A percentile compares a stretch with the other conserved stretches of the same genome.
phyloP scores from a whole-genome alignment of 2,888 invertebrate genomes.

The Chrysomela aeneicollis region DNA sequence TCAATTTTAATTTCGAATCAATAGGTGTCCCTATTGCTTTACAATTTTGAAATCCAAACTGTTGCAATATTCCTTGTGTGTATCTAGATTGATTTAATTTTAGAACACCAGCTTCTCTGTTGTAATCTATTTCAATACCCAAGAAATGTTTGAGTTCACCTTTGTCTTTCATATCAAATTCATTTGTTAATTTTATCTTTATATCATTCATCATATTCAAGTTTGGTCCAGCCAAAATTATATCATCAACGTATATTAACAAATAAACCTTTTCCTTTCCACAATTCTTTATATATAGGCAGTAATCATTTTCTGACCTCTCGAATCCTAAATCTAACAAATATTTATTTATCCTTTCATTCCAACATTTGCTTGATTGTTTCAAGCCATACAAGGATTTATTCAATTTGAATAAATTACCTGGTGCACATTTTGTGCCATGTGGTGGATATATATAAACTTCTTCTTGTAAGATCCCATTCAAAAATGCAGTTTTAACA shows the following conservation, averaged over 20 bases:
- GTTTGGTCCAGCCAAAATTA: conserved; percentile 20
- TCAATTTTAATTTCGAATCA: conserved; percentile 14
- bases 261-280: conserved; percentile 5
- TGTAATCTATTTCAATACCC: conserved; percentile 36
- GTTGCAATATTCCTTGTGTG: conserved; percentile 13
- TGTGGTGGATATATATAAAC: conserved; percentile 2
- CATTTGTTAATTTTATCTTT: conserved; percentile 16
- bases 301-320: conserved; percentile 15
- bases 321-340: conserved; percentile 4
- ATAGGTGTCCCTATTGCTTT: conserved; percentile 11
- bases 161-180: conserved; percentile 36
- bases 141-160: conserved; percentile 34
- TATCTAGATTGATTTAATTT: conserved; percentile 18
- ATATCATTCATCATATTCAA: conserved; percentile 22
- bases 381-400: conserved; percentile 1
- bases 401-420: conserved; percentile 16
- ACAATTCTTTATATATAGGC: conserved; percentile 13
- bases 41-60: conserved; percentile 15
- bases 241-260: conserved; percentile 25
- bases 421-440: neutral
- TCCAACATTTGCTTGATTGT: conserved; percentile 15
- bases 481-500: no score
- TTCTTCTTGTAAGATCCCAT: conserved; percentile 1
- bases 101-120: conserved; percentile 25
- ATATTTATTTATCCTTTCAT: conserved; percentile 20